phyloP scores from a whole-genome alignment of 1,140 invertebrate genomes.

The Palaemon carinicauda region DNA sequence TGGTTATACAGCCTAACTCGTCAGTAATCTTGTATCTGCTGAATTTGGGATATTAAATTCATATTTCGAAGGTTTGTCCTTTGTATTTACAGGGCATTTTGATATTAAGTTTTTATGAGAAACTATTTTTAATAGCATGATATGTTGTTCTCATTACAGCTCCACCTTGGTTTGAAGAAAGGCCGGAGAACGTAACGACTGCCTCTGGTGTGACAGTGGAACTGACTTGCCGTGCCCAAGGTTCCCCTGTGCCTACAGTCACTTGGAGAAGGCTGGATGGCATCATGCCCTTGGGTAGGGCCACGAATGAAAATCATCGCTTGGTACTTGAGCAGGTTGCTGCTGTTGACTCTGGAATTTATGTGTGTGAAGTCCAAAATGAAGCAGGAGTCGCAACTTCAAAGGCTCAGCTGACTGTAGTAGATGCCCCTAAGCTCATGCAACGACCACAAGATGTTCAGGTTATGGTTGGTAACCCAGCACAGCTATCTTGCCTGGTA shows the following conservation, averaged over 20 bases:
- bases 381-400: slow-evolving; percentile 78
- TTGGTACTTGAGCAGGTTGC: slow-evolving; percentile 75
- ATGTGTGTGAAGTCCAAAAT: slow-evolving; percentile 83
- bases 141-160: slow-evolving; percentile 13
- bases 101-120: too few relatives aligned
- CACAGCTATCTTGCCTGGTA: slow-evolving; percentile 31
- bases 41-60: too few relatives aligned
- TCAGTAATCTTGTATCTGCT: too few relatives aligned
- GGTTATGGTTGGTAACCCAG: slow-evolving; percentile 13
- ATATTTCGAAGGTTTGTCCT: too few relatives aligned
- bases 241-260: slow-evolving; percentile 85
- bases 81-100: too few relatives aligned
- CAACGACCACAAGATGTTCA: slow-evolving; percentile 26
- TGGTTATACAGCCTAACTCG: too few relatives aligned
- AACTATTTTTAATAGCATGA: background rate
- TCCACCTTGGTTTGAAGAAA: slow-evolving; percentile 36
- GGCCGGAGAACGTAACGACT: slow-evolving; percentile 24
- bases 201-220: slow-evolving; percentile 71
- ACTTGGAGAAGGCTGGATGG: slow-evolving; percentile 89
- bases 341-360: slow-evolving; percentile 80
- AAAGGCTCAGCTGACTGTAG: slow-evolving; percentile 75
- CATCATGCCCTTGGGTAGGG: slow-evolving; percentile 80
- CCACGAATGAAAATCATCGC: slow-evolving; percentile 72
- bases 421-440: slow-evolving; percentile 18
- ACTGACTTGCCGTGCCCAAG: slow-evolving; percentile 88